Conservation (phyloP, 2,888 invertebrate genomes). For the Lamellibrachia columna region DNA sequence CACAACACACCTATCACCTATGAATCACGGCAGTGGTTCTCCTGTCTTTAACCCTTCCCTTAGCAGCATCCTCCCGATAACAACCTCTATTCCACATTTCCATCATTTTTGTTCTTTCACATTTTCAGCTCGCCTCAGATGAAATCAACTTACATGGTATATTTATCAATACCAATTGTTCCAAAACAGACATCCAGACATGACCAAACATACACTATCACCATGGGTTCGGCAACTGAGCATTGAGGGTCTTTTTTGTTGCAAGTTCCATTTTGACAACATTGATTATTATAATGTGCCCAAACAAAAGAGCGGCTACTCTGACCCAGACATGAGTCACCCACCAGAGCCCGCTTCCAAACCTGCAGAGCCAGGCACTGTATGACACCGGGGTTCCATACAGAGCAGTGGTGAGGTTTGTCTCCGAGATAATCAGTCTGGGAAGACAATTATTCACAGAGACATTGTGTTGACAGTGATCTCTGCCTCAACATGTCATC, state of each 20-base stretch:
- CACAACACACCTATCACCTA: background rate
- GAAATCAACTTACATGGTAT: background rate
- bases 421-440: slow-evolving; percentile 2
- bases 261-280: background rate
- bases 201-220: background rate
- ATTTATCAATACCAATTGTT: background rate
- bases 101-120: background rate
- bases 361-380: background rate
- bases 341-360: background rate
- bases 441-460: background rate
- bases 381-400: background rate
- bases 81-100: background rate
- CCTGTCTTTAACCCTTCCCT: background rate
- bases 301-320: background rate
- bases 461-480: background rate
- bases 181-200: background rate
- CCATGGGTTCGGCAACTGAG: background rate
- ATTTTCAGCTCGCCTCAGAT: too few relatives aligned
- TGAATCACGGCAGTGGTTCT: background rate
- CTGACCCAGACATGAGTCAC: background rate
- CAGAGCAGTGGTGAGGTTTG: background rate
- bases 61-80: background rate
- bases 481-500: background rate
- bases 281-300: slow-evolving; percentile 4
- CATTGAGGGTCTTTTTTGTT: background rate